Evolutionary conservation across 2,113 vertebrate species (phyloP).

Genomic region (Sturnira hondurensis): DNA sequence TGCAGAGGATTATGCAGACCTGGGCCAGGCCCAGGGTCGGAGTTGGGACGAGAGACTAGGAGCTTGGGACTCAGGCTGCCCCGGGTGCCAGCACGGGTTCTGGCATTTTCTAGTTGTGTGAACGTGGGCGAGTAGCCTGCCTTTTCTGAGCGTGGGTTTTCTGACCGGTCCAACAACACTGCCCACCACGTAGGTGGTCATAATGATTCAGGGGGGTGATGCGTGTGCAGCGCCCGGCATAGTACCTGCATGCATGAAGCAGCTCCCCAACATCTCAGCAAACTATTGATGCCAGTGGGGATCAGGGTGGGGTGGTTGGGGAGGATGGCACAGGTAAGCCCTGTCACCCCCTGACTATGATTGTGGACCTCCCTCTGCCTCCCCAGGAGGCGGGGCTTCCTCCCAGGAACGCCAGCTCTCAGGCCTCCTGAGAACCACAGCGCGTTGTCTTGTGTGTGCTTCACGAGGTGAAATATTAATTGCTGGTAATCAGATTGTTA

Average conservation of each 20-base stretch:
- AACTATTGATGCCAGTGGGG: background rate
- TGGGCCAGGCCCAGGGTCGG: background rate
- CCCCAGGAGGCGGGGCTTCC: background rate
- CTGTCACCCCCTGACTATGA: fast-evolving
- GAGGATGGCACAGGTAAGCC: background rate
- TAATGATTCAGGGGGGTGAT: background rate
- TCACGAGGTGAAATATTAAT: fast-evolving
- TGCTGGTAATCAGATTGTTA: background rate
- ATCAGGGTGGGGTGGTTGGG: background rate
- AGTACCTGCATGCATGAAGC: background rate
- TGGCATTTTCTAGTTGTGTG: background rate
- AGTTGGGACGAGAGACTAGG: fast-evolving
- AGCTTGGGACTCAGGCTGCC: too few relatives aligned
- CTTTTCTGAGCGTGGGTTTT: background rate
- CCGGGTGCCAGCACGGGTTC: background rate
- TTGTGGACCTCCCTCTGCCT: background rate
- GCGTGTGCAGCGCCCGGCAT: too few relatives aligned
- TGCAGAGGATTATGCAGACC: background rate
- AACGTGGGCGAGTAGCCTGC: background rate
- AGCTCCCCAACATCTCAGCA: background rate
- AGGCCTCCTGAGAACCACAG: background rate
- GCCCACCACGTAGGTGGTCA: fast-evolving
- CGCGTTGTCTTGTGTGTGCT: background rate
- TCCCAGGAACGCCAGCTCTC: background rate
- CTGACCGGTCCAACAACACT: background rate